Base-by-base conservation (phyloP, 23 tunicate genomes). In the Trididemnum clinides region DNA sequence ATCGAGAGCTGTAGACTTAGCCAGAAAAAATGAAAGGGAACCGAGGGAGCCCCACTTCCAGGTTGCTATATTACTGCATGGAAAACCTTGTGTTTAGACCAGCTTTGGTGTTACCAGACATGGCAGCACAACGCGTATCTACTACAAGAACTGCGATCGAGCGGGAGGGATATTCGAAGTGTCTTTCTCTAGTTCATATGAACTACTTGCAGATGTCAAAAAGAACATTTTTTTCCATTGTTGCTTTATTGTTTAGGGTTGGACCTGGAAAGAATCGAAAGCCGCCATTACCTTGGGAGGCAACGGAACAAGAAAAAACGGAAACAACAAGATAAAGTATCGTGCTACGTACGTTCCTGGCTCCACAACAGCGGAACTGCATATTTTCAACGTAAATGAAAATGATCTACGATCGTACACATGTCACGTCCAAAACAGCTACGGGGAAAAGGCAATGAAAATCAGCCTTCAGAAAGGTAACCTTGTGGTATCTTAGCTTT, bases 381-480 rank as follows among this genome's bases (percentile, higher is more conserved):
- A 44, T 6, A 51, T 93, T 21, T 32, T n/a, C 26, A 71, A 80
- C 6, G 71, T 51, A 2, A 27, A 30, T 19, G 30, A 33, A 39
- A 80, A 80, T 2, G 98, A 93, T 71, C 57, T 93, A 4, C 74
- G 28, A 33, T 23, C 83, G 1, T 93, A 88, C 84, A 70, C 71
- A 7, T 93, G 98, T 85, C 38, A 77, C 1, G 98, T 88, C 1
- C 20, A 10, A n/a, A 93, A 93, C 69, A 33, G 34, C 6, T 93
- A 93, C 57, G 98, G 98, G 27, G 65, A 50, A 1, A 34, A 50
- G 0, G n/a, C 80, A 19, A 28, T 76, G 75, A 37, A 39, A 6
- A 87, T 92, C 57, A 28, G 28, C 3, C 18, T 92, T 0, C 82
- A 87, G 77, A 88, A 90, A 88, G 90, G 88, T 81, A 59, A 59